Evolutionary conservation across 2,888 invertebrate genomes (phyloP).

Genomic region (Saturnia japonica): DNA sequence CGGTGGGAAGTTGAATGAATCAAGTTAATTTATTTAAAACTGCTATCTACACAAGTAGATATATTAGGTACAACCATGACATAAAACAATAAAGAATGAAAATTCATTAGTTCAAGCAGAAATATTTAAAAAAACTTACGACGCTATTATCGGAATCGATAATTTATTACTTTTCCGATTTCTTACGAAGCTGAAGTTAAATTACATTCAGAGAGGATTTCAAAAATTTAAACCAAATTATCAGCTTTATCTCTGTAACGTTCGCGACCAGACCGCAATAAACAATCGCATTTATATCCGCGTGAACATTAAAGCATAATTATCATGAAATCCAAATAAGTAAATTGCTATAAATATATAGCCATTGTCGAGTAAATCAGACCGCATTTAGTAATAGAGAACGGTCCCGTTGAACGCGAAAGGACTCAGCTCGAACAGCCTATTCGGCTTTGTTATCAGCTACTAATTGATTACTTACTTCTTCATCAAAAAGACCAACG

Average conservation of each 20-base stretch:
- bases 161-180: background rate
- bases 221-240: constrained; percentile 27
- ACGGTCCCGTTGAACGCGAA: constrained; percentile 21
- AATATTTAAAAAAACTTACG: background rate
- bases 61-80: too few species aligned
- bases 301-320: constrained; percentile 43
- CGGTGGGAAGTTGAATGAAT: too few species aligned
- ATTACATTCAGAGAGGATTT: constrained; percentile 3
- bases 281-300: constrained; percentile 42
- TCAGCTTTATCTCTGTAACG: constrained; percentile 36
- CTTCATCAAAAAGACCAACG: constrained; percentile 44
- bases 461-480: constrained; percentile 57
- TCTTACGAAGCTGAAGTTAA: constrained; percentile 1
- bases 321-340: constrained; percentile 43
- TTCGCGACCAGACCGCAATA: constrained; percentile 39
- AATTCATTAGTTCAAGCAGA: too few species aligned
- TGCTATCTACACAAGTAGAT: too few species aligned
- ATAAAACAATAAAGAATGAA: background rate
- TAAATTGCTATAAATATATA: constrained; percentile 52
- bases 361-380: constrained; percentile 35
- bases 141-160: background rate
- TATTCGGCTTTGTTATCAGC: constrained; percentile 44
- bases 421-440: constrained; percentile 36
- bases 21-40: too few species aligned
- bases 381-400: constrained; percentile 39